Base-by-base conservation (phyloP, 2,113 vertebrate genomes). In the Atractosteus spatula region DNA sequence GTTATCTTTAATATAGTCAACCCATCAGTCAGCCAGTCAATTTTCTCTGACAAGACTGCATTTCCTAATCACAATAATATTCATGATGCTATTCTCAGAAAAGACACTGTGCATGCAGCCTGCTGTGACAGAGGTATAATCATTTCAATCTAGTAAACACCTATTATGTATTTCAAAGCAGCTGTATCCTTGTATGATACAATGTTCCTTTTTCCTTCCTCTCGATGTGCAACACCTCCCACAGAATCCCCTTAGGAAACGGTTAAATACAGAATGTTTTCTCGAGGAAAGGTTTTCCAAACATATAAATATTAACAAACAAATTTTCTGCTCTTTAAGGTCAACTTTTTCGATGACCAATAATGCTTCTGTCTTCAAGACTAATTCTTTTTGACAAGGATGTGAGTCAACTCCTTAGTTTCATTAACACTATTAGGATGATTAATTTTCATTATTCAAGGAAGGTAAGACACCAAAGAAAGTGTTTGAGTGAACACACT, bases 21-120 rank as follows among this genome's bases (percentile, higher is more conserved):
- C 55, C 73, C 80, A 81, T 70, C 82, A 82, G 77, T 79, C 76
- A 80, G 72, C 72, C 79, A 88, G 86, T 88, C 87, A 90, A 83
- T 87, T 87, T 81, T 80, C 75, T 69, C 61, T 84, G 81, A 89
- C 89, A 90, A 79, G 79, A 77, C 75, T 62, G 86, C 82, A 91
- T 87, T 91, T 92, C 81, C 87, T 86, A 94, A 91, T 91, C 81
- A 82, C 80, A 83, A 79, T 87, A 90, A 92, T 88, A 91, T 86
- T 88, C 79, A 80, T 71, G 74, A 79, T 79, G 89, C 84, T 83
- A 82, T 82, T 87, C 83, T 79, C 83, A 85, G 85, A 71, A 85
- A 89, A 88, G 73, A 74, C 72, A 82, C 76, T 86, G 73, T 70
- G 41, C 62, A 68, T 74, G 76, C 82, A 87, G 87, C 88, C 82